Evolutionary conservation across 92 coral and sea anemone species (phyloP).

Genomic region (Muricea muricata): DNA sequence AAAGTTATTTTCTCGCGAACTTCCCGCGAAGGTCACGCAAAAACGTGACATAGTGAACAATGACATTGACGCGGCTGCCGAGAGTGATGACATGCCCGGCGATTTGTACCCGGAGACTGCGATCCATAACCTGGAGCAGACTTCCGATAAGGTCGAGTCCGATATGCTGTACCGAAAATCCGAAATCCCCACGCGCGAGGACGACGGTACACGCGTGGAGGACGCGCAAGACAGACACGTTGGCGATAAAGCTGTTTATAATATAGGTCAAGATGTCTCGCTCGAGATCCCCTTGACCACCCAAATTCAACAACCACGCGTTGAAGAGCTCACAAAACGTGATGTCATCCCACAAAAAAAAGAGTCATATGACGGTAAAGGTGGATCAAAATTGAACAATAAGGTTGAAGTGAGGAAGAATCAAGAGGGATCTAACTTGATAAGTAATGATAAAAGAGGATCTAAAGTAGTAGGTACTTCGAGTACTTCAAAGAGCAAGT

Average conservation of each 20-base stretch:
- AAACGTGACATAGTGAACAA: background rate
- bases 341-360: background rate
- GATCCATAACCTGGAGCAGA: conserved; percentile 35
- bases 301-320: conserved; percentile 4
- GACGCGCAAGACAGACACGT: conserved; percentile 18
- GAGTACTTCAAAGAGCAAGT: background rate
- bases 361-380: background rate
- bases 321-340: conserved; percentile 5
- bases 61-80: background rate
- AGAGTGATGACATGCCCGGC: conserved; percentile 20
- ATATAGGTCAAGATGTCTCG: conserved; percentile 12
- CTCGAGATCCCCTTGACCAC: conserved; percentile 36
- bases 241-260: conserved; percentile 21
- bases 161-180: conserved; percentile 29
- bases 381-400: background rate
- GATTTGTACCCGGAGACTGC: conserved; percentile 43
- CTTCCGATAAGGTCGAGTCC: conserved; percentile 26
- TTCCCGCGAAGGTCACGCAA: background rate
- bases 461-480: background rate
- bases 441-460: background rate
- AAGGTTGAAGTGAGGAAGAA: background rate
- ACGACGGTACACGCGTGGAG: background rate
- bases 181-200: conserved; percentile 13
- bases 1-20: conserved; percentile 5
- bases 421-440: background rate